Conservation (phyloP, 2,888 invertebrate genomes). For the Ceriagrion tenellum region DNA sequence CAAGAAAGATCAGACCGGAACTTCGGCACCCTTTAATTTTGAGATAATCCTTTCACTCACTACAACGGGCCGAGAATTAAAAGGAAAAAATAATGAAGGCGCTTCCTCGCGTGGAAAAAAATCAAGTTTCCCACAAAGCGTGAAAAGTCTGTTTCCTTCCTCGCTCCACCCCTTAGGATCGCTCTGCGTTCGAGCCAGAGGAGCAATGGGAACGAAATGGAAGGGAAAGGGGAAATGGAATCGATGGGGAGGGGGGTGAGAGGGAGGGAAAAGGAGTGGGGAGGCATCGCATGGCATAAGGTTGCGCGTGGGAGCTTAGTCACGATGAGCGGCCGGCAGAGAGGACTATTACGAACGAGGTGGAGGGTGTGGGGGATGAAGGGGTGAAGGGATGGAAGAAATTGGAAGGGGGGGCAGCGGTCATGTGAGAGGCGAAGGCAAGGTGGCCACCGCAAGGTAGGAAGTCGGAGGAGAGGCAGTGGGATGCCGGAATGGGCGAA, state of each 20-base stretch:
- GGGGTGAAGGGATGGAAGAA: not conserved
- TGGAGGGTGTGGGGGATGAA: not conserved
- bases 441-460: not conserved
- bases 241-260: not conserved
- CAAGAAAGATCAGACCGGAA: not conserved
- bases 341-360: constrained; percentile 35
- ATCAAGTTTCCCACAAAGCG: not conserved
- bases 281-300: constrained; percentile 28
- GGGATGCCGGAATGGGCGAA: not conserved
- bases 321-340: constrained; percentile 20
- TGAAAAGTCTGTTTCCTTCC: not conserved
- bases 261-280: no score
- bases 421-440: not conserved
- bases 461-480: not conserved
- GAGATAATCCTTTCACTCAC: not conserved
- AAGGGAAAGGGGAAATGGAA: not conserved
- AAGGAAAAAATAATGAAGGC: not conserved
- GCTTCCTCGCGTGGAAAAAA: not conserved
- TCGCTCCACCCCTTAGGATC: not conserved
- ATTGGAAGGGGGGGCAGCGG: not conserved
- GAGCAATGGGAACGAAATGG: not conserved
- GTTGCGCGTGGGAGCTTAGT: constrained; percentile 47
- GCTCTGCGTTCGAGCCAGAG: not conserved
- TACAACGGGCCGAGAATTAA: not conserved
- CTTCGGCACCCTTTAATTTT: not conserved